phyloP scores from a whole-genome alignment of 2,888 invertebrate genomes.

The Erebia ligea region DNA sequence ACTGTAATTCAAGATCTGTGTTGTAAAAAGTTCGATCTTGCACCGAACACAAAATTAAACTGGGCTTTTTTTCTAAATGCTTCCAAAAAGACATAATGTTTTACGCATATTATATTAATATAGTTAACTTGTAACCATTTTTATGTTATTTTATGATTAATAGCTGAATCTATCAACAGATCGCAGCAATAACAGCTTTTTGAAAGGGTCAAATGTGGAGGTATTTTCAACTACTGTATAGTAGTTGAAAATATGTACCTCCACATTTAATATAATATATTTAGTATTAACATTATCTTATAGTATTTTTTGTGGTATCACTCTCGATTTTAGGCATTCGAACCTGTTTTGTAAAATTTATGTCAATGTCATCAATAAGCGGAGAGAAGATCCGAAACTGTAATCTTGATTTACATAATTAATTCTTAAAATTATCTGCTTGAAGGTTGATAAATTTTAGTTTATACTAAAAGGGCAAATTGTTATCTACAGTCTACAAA shows the following conservation, averaged over 20 bases:
- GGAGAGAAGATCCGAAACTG: slow-evolving; percentile 56
- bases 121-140: background rate
- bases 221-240: background rate
- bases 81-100: no score
- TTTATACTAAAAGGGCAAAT: slow-evolving; percentile 18
- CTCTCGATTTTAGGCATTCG: slow-evolving; percentile 60
- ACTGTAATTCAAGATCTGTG: background rate
- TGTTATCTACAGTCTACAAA: background rate
- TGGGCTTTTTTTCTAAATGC: no score
- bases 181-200: background rate
- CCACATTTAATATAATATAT: no score
- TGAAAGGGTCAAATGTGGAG: background rate
- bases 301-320: slow-evolving; percentile 44
- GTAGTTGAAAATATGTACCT: background rate
- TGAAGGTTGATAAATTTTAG: slow-evolving; percentile 31
- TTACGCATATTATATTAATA: background rate
- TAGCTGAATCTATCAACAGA: background rate
- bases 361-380: slow-evolving; percentile 73
- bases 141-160: background rate
- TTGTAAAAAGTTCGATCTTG: background rate
- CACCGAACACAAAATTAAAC: no score
- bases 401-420: slow-evolving; percentile 46
- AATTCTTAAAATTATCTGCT: slow-evolving; percentile 31
- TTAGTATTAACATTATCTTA: slow-evolving; percentile 4
- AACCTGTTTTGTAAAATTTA: slow-evolving; percentile 69